Evolutionary conservation across 2,113 vertebrate species (phyloP), one percentile per base, ranked within the genome.

Genomic region (Chauna torquata): DNA sequence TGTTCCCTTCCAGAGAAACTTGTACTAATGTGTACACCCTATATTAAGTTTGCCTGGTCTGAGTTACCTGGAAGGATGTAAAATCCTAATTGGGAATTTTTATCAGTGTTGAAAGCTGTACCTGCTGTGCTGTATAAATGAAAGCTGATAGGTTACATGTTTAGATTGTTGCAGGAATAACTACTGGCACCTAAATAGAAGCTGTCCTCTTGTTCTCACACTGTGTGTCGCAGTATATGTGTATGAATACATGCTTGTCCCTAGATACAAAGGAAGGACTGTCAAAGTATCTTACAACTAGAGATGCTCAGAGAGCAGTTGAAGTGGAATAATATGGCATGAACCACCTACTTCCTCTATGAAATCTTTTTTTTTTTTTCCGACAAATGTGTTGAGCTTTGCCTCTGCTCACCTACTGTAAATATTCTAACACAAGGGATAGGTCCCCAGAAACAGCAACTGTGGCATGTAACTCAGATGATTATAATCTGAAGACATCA

Each of bases 21-120:
- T 64, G 61, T 87, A 84, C 96, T 86, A 87, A 76, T 66, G 14
- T 90, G 72, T 91, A 68, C 40, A n/a, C 14, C 34, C 7, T 9
- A 36, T 91, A 95, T 44, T 95, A 94, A 88, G n/a, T 92, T 96
- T 47, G 38, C 40, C 61, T 88, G 42, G 52, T 86, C 86, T 88
- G 80, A 44, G 52, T 74, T 92, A 80, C 57, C 47, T 82, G 50
- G 68, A 92, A 97, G 70, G 34, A 96, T 85, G n/a, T 82, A 44
- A 15, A 45, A 69, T 94, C 69, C 40, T 91, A 70, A 84, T 75
- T 77, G 90, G 30, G 74, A 62, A n/a, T 80, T 88, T 88, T 96
- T 49, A 68, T 86, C 50, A 74, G 4, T 84, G 34, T 65, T 57
- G 55, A 83, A 83, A 94, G 74, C 17, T 42, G 19, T 47, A 68